phyloP scores from a whole-genome alignment of 2,113 vertebrate species.

The Rafetus swinhoei region DNA sequence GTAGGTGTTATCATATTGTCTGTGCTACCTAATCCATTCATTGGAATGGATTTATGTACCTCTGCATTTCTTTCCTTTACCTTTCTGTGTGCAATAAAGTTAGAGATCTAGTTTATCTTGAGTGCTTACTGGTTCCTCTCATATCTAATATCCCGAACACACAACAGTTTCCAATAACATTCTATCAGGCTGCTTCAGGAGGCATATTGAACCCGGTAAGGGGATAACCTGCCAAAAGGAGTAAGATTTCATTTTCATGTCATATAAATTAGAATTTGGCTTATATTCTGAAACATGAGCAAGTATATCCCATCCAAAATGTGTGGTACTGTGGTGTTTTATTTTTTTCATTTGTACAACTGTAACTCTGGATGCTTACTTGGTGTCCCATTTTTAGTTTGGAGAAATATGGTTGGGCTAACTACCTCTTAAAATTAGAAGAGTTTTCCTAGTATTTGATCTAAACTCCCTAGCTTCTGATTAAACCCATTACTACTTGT shows the following conservation, averaged over 20 bases:
- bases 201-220: not conserved
- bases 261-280: not conserved
- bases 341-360: not conserved
- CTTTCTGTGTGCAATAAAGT: too few species aligned
- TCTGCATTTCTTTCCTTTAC: too few species aligned
- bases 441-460: not conserved
- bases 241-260: not conserved
- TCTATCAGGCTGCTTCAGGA: not conserved
- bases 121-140: too few species aligned
- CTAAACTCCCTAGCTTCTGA: not conserved
- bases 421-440: not conserved
- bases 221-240: not conserved
- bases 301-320: rapidly evolving
- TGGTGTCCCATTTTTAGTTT: not conserved
- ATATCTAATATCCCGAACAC: too few species aligned
- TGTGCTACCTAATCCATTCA: too few species aligned
- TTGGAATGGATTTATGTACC: too few species aligned
- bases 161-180: not conserved
- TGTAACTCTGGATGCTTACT: not conserved
- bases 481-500: not conserved
- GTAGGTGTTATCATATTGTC: too few species aligned
- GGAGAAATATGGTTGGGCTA: not conserved
- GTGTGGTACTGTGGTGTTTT: not conserved
- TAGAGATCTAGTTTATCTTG: too few species aligned
- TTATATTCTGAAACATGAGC: not conserved